phyloP scores from a whole-genome alignment of 2,888 invertebrate species.

The Tenthredo livida region DNA sequence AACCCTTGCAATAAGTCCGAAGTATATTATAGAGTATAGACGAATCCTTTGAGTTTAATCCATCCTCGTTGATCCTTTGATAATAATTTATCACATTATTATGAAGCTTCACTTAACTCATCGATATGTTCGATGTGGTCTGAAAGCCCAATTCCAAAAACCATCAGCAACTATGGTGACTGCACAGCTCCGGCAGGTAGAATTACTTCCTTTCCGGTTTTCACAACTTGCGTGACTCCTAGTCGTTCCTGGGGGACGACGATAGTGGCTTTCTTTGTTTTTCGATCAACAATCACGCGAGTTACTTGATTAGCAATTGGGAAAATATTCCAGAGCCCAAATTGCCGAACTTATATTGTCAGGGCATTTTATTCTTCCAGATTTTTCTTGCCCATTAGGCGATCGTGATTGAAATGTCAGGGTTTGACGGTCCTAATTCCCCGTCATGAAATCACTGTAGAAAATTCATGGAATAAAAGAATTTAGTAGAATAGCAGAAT shows the following conservation, averaged over 20 bases:
- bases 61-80: neutral
- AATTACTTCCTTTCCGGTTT: constrained; percentile 28
- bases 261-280: neutral
- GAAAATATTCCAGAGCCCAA: neutral
- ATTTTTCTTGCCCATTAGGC: neutral
- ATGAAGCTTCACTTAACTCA: neutral
- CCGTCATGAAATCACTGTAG: neutral
- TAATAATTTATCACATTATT: neutral
- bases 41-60: neutral
- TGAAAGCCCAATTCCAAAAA: neutral
- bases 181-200: neutral
- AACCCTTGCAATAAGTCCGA: neutral
- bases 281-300: neutral
- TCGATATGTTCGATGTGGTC: neutral
- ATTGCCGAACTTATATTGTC: neutral
- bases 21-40: neutral
- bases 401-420: neutral
- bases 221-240: neutral
- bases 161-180: neutral
- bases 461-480: neutral
- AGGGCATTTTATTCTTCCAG: neutral
- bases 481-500: neutral
- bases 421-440: neutral
- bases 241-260: neutral
- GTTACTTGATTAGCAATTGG: neutral